Evolutionary conservation across 2,888 invertebrate genomes (phyloP).

Genomic region (Cybosia mesomella): DNA sequence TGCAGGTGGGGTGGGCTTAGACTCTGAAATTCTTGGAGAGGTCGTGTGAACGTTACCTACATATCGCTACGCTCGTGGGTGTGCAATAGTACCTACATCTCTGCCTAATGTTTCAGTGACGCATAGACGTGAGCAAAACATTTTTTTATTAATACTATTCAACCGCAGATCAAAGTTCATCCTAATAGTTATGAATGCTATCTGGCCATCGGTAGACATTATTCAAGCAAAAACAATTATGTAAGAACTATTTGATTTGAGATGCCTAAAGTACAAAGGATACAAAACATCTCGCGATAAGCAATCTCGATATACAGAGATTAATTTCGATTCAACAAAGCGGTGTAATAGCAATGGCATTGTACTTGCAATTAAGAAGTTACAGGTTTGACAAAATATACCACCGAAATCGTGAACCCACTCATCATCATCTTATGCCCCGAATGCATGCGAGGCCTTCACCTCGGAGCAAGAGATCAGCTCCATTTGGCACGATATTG

Average conservation of each 20-base stretch:
- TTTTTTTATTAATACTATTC: not conserved
- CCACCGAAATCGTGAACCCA: not conserved
- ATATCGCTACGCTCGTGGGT: not conserved
- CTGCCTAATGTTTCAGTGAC: not conserved
- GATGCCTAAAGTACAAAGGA: not conserved
- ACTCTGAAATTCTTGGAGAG: not conserved
- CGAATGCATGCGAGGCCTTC: too few relatives aligned
- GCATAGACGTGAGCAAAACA: not conserved
- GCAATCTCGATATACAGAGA: not conserved
- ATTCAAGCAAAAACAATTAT: slow-evolving; percentile 44
- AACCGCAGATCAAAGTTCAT: slow-evolving; percentile 11
- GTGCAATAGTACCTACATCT: not conserved
- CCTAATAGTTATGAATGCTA: slow-evolving; percentile 25
- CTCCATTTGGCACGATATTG: too few relatives aligned
- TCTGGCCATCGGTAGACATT: slow-evolving; percentile 36
- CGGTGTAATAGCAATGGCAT: not conserved
- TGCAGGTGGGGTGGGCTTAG: not conserved
- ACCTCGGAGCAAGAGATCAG: too few relatives aligned
- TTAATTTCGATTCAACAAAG: slow-evolving; percentile 1
- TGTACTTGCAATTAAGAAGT: not conserved
- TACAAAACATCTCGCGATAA: not conserved
- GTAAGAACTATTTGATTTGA: slow-evolving; percentile 35
- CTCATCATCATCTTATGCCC: too few relatives aligned
- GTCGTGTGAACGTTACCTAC: not conserved
- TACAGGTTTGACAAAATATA: not conserved